Evolutionary conservation across 2,888 invertebrate species (phyloP), one percentile per base, ranked within the genome.

Genomic region (Coremacera marginata): DNA sequence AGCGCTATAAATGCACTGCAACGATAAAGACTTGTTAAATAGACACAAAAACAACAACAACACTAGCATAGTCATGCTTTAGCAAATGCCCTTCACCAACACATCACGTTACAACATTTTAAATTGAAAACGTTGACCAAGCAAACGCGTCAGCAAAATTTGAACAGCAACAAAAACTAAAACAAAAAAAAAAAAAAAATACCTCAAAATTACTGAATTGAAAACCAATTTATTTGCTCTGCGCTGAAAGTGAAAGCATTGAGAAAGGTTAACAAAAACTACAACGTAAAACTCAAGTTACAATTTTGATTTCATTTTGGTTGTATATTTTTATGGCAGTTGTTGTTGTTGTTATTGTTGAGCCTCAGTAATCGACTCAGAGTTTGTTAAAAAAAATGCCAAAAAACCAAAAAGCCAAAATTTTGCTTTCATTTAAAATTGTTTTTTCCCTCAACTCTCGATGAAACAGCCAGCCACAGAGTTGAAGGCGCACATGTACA

Each of bases 171-270:
- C 5, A 72, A 60, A 11, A 44, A n/a, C n/a, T 25, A 51, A 27
- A n/a, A 62, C 3, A 14, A 34, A 7, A 31, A 63, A 51, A 25
- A 62, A 37, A 44, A 44, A 27, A 57, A n/a, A 62, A 34, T 19
- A 51, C 44, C 51, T 51, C 52, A 65, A 79, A 63, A 63, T 75
- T 70, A n/a, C 34, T 77, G 80, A 80, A 80, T 77, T 81, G 70
- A 70, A 79, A 83, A 82, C 81, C 84, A 83, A 84, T 83, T 37
- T 67, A 31, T 84, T 83, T 77, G 67, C 37, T 79, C 79, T 83
- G 80, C 80, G 81, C 70, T 81, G 85, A 85, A 85, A 86, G 85
- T 86, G 85, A 85, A 85, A 85, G 85, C 84, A 85, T 80, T 80
- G 75, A 77, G 76, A 80, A 79, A 80, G 78, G 77, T 74, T 70